Evolutionary conservation across 2,888 invertebrate species (phyloP).

Genomic region (Campoletis raptor): DNA sequence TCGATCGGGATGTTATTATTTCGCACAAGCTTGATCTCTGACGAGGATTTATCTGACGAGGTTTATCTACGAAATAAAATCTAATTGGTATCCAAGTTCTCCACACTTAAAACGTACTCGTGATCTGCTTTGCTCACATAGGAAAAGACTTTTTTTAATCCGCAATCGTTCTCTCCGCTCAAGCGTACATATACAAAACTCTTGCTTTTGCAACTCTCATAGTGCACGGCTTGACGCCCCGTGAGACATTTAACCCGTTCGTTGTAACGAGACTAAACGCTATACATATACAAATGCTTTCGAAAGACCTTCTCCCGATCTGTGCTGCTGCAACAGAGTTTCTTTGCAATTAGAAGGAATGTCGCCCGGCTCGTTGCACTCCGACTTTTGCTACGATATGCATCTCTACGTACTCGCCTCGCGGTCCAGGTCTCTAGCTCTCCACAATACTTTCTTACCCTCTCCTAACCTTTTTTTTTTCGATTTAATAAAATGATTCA

Average conservation of each 20-base stretch:
- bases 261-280: conserved; percentile 37
- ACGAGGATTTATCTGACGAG: neutral
- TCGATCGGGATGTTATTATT: conserved; percentile 38
- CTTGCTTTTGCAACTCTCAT: conserved; percentile 33
- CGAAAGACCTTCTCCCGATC: conserved; percentile 30
- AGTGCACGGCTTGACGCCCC: conserved; percentile 37
- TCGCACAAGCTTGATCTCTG: neutral
- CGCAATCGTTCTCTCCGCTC: conserved; percentile 12
- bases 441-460: conserved; percentile 13
- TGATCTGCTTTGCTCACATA: conserved; percentile 38
- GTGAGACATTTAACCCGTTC: conserved; percentile 59
- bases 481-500: neutral
- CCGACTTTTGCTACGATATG: conserved; percentile 64
- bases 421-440: neutral
- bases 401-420: conserved; percentile 42
- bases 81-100: conserved; percentile 68
- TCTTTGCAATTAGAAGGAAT: conserved; percentile 78
- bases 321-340: conserved; percentile 61
- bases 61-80: conserved; percentile 64
- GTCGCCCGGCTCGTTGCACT: conserved; percentile 68
- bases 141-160: conserved; percentile 20
- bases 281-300: conserved; percentile 18
- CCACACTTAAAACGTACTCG: neutral
- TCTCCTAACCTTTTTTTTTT: neutral
- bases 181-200: conserved; percentile 22